These are phyloP conservation scores for Delphinapterus leucas DNA, from an alignment of 2,113 vertebrate species.

Conservation along the genomic window DNA sequence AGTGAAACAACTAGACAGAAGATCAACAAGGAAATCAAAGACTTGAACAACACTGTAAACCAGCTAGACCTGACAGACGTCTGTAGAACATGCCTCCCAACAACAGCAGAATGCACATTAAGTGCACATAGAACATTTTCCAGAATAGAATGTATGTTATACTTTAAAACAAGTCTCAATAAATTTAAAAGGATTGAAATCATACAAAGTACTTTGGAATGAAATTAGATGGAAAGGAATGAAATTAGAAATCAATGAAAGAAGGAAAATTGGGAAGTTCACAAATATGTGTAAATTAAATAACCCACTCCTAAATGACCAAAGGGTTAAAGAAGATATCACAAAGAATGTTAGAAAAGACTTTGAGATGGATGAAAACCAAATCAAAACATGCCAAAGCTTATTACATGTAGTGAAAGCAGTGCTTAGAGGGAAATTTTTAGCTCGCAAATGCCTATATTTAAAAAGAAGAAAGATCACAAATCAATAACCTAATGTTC, in stretches of 20 bases:
- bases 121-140: background rate
- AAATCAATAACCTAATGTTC: background rate
- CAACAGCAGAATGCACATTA: background rate
- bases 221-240: background rate
- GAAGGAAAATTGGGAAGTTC: background rate
- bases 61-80: background rate
- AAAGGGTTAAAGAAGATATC: background rate
- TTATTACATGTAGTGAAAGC: background rate
- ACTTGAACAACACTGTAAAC: background rate
- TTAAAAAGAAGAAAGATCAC: background rate
- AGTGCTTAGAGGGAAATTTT: background rate
- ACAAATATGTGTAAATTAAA: slow-evolving; percentile 20
- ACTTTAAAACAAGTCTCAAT: background rate
- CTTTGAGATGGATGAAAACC: background rate
- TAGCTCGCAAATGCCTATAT: background rate
- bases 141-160: background rate
- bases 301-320: background rate
- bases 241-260: slow-evolving; percentile 29
- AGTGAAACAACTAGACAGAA: background rate
- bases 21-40: background rate
- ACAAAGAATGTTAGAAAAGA: background rate
- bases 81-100: background rate
- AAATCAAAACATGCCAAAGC: slow-evolving; percentile 4
- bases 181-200: background rate
- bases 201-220: no score